Conservation (phyloP, 2,888 invertebrate species). For the Noctuana brunneofusca region DNA sequence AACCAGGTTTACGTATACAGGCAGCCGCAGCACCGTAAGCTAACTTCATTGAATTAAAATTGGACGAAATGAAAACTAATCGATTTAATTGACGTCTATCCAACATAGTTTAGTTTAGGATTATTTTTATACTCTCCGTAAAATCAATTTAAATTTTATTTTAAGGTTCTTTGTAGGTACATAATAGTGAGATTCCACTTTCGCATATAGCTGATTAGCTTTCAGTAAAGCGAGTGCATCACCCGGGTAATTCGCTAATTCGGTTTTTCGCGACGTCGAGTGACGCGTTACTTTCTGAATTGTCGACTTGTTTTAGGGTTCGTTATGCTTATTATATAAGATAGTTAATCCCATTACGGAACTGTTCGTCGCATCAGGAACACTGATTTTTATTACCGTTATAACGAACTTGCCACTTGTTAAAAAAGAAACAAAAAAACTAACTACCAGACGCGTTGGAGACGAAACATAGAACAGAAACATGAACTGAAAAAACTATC, state of each 20-base stretch:
- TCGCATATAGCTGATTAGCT: slow-evolving; percentile 2
- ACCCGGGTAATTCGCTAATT: slow-evolving; percentile 59
- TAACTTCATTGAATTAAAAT: too few relatives aligned
- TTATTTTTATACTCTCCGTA: too few relatives aligned
- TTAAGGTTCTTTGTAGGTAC: too few relatives aligned
- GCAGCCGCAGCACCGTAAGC: too few relatives aligned
- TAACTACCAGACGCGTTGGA: background rate
- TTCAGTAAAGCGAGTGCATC: background rate
- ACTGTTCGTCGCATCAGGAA: background rate
- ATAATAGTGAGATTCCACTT: background rate
- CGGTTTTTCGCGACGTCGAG: slow-evolving; percentile 74
- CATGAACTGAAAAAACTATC: slow-evolving; percentile 1
- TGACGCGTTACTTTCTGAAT: slow-evolving; percentile 58
- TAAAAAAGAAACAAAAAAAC: background rate
- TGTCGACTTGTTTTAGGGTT: slow-evolving; percentile 44
- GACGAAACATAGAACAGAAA: background rate
- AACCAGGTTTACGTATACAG: background rate
- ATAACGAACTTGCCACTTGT: slow-evolving; percentile 12
- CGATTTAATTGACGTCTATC: too few relatives aligned
- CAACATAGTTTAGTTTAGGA: too few relatives aligned
- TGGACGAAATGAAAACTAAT: too few relatives aligned
- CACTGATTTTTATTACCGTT: slow-evolving; percentile 7
- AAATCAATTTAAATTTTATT: too few relatives aligned
- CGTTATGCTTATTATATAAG: slow-evolving; percentile 36
- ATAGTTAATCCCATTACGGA: slow-evolving; percentile 30